These are phyloP conservation scores for Rhabdomys dilectus DNA, from an alignment of 2,113 vertebrate genomes.

Conservation along the genomic window DNA sequence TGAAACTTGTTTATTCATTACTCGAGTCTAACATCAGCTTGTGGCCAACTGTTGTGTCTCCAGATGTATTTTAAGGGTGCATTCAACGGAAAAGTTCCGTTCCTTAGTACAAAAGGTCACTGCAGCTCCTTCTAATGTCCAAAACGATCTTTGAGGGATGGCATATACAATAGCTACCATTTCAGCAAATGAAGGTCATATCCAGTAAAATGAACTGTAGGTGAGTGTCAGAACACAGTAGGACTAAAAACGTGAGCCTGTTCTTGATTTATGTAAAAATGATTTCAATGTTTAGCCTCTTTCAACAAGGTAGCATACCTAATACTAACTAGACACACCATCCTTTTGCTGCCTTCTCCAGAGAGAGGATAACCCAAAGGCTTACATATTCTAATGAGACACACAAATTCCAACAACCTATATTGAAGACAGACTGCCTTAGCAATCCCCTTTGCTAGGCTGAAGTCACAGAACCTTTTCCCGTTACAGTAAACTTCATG, in stretches of 20 bases:
- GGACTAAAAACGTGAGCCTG: neutral
- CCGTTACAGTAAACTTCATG: neutral
- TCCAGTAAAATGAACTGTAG: conserved; percentile 6
- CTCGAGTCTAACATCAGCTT: neutral
- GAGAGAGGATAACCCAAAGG: neutral
- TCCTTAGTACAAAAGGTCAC: conserved; percentile 23
- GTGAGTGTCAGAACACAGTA: neutral
- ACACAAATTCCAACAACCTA: neutral
- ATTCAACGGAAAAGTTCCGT: conserved; percentile 40
- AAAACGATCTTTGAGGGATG: neutral
- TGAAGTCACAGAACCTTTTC: neutral
- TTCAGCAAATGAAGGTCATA: neutral
- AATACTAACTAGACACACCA: neutral
- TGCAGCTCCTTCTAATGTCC: conserved; percentile 32
- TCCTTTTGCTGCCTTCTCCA: neutral
- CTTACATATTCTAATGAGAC: neutral
- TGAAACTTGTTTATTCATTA: neutral
- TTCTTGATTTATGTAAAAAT: conserved; percentile 8
- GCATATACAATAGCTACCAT: neutral
- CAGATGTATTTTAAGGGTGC: neutral
- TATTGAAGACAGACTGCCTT: neutral
- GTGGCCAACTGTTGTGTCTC: neutral
- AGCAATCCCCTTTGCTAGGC: neutral
- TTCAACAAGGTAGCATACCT: neutral
- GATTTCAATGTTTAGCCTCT: neutral